Percentiles rank a stretch among this genome's conserved stretches.
These are phyloP conservation scores for Monomorium pharaonis DNA, from an alignment of 1,140 invertebrate genomes.

Conservation along the genomic window DNA sequence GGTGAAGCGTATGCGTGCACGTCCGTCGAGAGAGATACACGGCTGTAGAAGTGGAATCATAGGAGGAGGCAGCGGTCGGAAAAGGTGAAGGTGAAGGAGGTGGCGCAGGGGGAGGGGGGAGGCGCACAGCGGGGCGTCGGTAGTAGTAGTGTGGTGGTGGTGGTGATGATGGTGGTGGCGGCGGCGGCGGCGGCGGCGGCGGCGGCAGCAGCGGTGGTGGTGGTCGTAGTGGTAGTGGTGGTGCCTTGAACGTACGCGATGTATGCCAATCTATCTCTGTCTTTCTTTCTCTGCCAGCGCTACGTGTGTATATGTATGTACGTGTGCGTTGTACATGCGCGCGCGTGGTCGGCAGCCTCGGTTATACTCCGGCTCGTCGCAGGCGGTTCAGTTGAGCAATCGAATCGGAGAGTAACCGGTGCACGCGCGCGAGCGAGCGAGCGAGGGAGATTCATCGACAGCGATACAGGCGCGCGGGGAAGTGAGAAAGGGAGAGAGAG, in stretches of 20 bases:
- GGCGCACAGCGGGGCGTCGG: background rate
- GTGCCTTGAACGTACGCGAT: conserved; percentile 3
- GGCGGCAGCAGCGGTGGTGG: background rate
- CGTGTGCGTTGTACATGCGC: background rate
- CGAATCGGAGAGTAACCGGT: conserved; percentile 63
- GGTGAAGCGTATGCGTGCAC: conserved; percentile 48
- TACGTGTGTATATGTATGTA: no score
- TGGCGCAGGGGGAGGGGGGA: conserved; percentile 43
- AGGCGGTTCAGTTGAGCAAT: conserved; percentile 71
- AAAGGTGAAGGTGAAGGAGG: conserved; percentile 51
- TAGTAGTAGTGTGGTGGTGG: no score
- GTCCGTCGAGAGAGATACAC: conserved; percentile 37
- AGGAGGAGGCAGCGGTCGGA: conserved; percentile 57
- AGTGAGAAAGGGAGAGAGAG: background rate
- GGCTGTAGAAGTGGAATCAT: conserved; percentile 13
- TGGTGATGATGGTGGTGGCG: conserved; percentile 51
- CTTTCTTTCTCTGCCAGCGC: background rate
- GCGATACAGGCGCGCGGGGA: background rate
- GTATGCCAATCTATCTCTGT: background rate
- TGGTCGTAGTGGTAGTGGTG: background rate
- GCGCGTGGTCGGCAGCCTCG: conserved; percentile 43
- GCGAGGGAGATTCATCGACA: conserved; percentile 14
- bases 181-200: background rate
- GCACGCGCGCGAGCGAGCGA: conserved; percentile 64
- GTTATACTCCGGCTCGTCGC: conserved; percentile 70